These are phyloP conservation scores for Anagyrus pseudococci DNA, from an alignment of 2,888 invertebrate genomes.

Conservation along the genomic window DNA sequence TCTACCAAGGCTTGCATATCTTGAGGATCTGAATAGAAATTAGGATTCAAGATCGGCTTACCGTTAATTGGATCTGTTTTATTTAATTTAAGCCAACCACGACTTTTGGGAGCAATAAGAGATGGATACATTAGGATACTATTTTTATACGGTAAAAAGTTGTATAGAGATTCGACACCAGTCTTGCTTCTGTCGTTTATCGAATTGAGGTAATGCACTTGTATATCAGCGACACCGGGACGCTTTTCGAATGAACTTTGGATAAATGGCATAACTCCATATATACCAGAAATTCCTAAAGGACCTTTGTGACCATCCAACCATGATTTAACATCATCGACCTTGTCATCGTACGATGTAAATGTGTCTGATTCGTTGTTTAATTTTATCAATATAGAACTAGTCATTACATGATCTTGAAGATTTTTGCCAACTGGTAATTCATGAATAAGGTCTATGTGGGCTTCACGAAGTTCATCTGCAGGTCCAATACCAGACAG, in stretches of 20 bases:
- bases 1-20: conserved; percentile 68
- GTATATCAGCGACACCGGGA: conserved; percentile 66
- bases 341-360: not conserved
- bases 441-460: conserved; percentile 67
- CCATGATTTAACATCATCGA: conserved; percentile 14
- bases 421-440: conserved; percentile 70
- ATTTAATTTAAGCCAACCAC: conserved; percentile 68
- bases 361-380: not conserved
- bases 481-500: conserved; percentile 74
- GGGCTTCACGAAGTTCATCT: conserved; percentile 64
- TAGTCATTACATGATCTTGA: conserved; percentile 70
- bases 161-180: conserved; percentile 67
- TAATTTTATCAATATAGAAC: conserved; percentile 62
- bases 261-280: conserved; percentile 68
- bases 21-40: conserved; percentile 69
- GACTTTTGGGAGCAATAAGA: conserved; percentile 69
- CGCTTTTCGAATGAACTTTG: conserved; percentile 65
- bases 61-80: conserved; percentile 71
- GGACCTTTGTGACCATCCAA: conserved; percentile 62
- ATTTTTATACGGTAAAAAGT: conserved; percentile 63
- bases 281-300: conserved; percentile 65
- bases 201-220: conserved; percentile 63
- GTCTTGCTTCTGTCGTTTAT: conserved; percentile 59
- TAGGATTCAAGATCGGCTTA: conserved; percentile 71
- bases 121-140: conserved; percentile 59